Evolutionary conservation across 2,797 vertebrate genomes (phyloP).

Genomic region (Takifugu ocellatus): DNA sequence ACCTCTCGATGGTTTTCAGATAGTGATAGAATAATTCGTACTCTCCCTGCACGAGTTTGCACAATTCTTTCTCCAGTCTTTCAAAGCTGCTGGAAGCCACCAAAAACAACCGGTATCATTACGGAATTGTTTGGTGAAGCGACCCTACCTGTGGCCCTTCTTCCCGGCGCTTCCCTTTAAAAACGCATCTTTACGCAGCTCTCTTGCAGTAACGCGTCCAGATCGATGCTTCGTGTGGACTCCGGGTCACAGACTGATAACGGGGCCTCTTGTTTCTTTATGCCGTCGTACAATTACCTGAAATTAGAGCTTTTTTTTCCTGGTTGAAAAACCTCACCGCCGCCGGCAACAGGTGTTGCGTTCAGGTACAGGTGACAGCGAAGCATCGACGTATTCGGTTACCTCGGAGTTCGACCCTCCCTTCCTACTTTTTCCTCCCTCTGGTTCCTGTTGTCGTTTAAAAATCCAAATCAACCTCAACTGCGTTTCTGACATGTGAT

Average conservation of each 20-base stretch:
- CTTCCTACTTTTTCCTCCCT: not conserved
- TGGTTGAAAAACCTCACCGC: not conserved
- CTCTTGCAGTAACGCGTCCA: slow-evolving; percentile 17
- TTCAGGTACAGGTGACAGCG: slow-evolving; percentile 54
- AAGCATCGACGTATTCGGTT: slow-evolving; percentile 14
- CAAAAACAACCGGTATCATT: slow-evolving; percentile 25
- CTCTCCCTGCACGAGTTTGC: slow-evolving; percentile 8
- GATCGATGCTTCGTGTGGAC: slow-evolving; percentile 4
- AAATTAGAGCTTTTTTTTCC: slow-evolving; percentile 31
- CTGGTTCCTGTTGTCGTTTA: not conserved
- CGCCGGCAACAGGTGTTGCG: slow-evolving; percentile 57
- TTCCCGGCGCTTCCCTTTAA: slow-evolving; percentile 10
- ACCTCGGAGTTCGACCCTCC: not conserved
- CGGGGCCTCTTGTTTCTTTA: no score
- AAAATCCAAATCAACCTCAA: no score
- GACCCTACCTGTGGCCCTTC: slow-evolving; percentile 39
- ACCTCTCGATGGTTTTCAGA: no score
- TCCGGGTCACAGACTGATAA: not conserved
- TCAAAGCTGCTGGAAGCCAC: slow-evolving; percentile 31
- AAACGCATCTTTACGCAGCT: slow-evolving; percentile 16
- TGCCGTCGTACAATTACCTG: slow-evolving; percentile 8
- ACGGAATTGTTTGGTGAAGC: not conserved
- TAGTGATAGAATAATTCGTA: slow-evolving; percentile 9
- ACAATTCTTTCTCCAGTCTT: slow-evolving; percentile 28
- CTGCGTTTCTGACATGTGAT: not conserved